Base-by-base conservation (phyloP, 2,888 invertebrate species). In the Adelphocoris suturalis region DNA sequence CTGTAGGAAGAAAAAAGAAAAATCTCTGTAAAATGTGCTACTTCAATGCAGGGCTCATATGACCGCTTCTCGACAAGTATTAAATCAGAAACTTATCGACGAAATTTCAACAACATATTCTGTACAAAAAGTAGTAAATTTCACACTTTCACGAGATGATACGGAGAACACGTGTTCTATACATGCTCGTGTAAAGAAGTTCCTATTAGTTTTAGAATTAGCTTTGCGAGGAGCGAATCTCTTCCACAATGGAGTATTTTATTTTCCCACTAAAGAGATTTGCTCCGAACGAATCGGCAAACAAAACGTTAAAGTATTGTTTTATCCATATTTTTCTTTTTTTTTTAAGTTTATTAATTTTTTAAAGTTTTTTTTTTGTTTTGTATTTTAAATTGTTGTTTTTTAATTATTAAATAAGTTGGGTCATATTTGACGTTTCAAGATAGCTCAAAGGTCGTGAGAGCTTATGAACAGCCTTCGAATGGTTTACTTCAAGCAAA, bases 231-330 rank as follows among this genome's bases (percentile, higher is more conserved):
- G 82, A 82, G 82, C 82, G 48, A 52, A 82, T 82, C 52, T 82
- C 82, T 48, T 48, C 19, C 12, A 52, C 13, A 68, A 23, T 68
- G 23, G 19, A 23, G 23, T 23, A n/a, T 12, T 68, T 68, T 27
- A 12, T 19, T 14, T 52, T 4, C 14, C 11, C 5, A 16, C 0
- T 16, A n/a, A 19, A 48, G 82, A 82, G 52, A 82, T 82, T 52
- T 52, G 23, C 82, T 23, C 82, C 82, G 82, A 82, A 82, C 82
- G 82, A 82, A 82, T 82, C 27, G 47, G 82, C 82, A 52, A 82
- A 82, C 23, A 14, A 82, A 82, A 52, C 47, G 52, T 82, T 16
- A 52, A 82, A 13, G 48, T 52, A 48, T 48, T 16, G 37, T 52
- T 52, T 68, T 68, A 23, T 57, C 57, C 9, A 47, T 47, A 23